phyloP scores from a whole-genome alignment of 2,888 invertebrate species.

The Bombylius major region DNA sequence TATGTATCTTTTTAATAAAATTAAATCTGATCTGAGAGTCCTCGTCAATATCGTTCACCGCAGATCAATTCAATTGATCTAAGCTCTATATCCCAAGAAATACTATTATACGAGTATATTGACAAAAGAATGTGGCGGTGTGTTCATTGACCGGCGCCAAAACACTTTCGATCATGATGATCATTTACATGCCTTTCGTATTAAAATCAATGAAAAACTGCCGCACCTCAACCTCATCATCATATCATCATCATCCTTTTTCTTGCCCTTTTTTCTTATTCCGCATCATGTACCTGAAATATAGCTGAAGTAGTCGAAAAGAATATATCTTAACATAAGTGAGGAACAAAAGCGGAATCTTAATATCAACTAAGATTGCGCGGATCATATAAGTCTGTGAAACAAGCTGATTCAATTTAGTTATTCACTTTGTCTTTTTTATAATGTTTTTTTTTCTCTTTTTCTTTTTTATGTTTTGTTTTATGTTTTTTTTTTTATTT shows the following conservation, averaged over 20 bases:
- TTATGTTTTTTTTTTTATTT: no score
- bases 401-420: slow-evolving; percentile 15
- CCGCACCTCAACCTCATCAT: slow-evolving; percentile 1
- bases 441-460: background rate
- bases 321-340: background rate
- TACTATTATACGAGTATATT: background rate
- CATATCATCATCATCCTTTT: background rate
- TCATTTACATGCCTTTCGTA: slow-evolving; percentile 21
- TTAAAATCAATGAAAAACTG: slow-evolving; percentile 9
- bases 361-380: background rate
- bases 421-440: slow-evolving; percentile 4
- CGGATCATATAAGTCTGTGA: slow-evolving; percentile 5
- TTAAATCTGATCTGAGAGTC: no score
- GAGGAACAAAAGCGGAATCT: background rate
- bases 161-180: slow-evolving; percentile 21
- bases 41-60: no score
- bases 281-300: background rate
- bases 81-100: no score
- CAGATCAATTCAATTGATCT: no score
- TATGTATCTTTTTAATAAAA: no score
- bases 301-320: background rate
- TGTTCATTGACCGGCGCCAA: slow-evolving; percentile 18
- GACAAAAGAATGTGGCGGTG: slow-evolving; percentile 13
- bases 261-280: background rate
- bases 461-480: background rate